Conservation (phyloP, 2,888 invertebrate species). For the Microchrysa polita region DNA sequence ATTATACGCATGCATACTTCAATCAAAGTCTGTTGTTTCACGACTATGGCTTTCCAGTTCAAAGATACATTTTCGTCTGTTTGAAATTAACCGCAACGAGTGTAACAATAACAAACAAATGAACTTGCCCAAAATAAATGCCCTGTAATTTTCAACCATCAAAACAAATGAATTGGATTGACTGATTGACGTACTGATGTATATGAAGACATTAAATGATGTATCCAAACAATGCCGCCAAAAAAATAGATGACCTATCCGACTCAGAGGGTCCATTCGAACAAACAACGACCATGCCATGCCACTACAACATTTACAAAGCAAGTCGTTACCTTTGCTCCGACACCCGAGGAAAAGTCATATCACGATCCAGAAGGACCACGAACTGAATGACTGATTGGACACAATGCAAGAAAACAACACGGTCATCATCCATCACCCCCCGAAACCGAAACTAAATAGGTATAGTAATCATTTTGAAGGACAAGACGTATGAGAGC, state of each 20-base stretch:
- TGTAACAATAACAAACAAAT: slow-evolving; percentile 12
- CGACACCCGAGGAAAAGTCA: neutral
- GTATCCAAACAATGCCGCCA: slow-evolving; percentile 6
- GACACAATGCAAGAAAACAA: neutral
- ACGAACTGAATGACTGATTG: neutral
- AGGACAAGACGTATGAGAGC: neutral
- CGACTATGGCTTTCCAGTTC: neutral
- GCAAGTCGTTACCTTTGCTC: neutral
- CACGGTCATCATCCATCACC: slow-evolving; percentile 2
- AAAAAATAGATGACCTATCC: slow-evolving; percentile 24
- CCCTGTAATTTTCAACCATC: slow-evolving; percentile 30
- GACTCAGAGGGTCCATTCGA: slow-evolving; percentile 18
- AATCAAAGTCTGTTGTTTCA: slow-evolving; percentile 37
- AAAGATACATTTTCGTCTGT: slow-evolving; percentile 27
- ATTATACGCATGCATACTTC: slow-evolving; percentile 6
- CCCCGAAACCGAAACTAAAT: neutral
- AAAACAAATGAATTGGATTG: slow-evolving; percentile 30
- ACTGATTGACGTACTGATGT: slow-evolving; percentile 10
- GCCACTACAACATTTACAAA: too few relatives aligned
- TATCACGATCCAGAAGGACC: neutral
- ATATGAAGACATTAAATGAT: slow-evolving; percentile 22
- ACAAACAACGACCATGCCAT: neutral
- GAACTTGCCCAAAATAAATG: neutral
- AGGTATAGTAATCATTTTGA: neutral
- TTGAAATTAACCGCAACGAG: slow-evolving; percentile 38